These are phyloP conservation scores for Hypotaenidia philippensis DNA, from an alignment of 2,797 vertebrate genomes.

Conservation along the genomic window DNA sequence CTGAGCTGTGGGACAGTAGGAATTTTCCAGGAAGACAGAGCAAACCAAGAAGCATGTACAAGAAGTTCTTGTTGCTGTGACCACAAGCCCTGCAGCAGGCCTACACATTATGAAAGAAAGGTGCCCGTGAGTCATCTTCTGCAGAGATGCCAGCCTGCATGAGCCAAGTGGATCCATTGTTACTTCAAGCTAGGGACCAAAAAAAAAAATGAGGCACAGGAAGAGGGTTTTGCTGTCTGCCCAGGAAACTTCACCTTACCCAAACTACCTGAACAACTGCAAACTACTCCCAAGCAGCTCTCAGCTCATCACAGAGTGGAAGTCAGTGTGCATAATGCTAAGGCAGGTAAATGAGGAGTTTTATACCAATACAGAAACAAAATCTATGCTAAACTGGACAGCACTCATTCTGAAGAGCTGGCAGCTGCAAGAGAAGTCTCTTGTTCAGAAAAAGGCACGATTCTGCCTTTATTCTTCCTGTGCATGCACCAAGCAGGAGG, in stretches of 20 bases:
- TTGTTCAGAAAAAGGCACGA: accelerated
- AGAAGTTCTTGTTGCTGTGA: slow-evolving; percentile 4
- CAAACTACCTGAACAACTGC: background rate
- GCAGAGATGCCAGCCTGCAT: background rate
- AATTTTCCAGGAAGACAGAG: slow-evolving; percentile 31
- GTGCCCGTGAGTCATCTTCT: background rate
- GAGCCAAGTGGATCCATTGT: background rate
- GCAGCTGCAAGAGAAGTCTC: background rate
- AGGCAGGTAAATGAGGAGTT: background rate
- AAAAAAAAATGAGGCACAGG: too few species aligned
- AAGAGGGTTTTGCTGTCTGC: background rate
- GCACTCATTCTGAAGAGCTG: background rate
- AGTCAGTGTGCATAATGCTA: background rate
- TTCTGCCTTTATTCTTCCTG: background rate
- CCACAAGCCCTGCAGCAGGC: background rate
- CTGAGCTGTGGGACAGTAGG: background rate
- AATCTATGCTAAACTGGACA: background rate
- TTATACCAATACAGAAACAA: background rate
- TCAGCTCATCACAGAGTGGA: background rate
- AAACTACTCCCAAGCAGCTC: background rate
- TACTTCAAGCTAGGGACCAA: background rate
- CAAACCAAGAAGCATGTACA: background rate
- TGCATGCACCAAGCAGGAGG: background rate
- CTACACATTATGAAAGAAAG: background rate
- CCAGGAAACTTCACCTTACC: background rate